Base-by-base conservation (phyloP, 2,888 invertebrate species). In the Dermolepida albohirtum region DNA sequence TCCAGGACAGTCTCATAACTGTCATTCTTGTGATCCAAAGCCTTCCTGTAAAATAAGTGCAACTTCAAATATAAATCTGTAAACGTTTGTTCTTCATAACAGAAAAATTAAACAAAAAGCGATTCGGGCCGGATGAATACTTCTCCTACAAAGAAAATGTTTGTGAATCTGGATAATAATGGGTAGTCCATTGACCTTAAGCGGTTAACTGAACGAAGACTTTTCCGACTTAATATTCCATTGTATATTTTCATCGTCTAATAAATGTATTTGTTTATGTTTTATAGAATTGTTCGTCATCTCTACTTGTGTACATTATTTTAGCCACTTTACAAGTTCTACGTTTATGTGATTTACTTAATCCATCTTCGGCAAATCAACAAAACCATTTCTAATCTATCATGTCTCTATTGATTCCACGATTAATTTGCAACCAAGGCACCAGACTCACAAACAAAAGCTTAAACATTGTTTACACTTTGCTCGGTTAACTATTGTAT, bases 1-100 rank as follows among this genome's bases (percentile, higher is more conserved):
- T 90, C 90, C 85, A 95, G 87, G 82, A 93, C 89, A 77, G 89
- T 90, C 86, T 93, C 93, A 87, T 90, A 94, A 80, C 87, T 89
- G 84, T 90, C 90, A 79, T 90, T 90, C 84, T 90, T 90, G 88
- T 90, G 89, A 86, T 92, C 92, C 87, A 90, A 86, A 73, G 91
- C 90, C 87, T 91, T 91, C 87, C 93, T 92, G 87, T 76, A 83
- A 83, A 62, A 68, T 34, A 69, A 69, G 71, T 74, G 14, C 52
- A 67, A 52, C 57, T 49, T 51, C 64, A 68, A 66, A 67, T 68
- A 54, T 54, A 54, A 54, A 44, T 40, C 39, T 65, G 64, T 51
- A 44, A 41, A 27, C 78, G 79, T 51, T 59, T 62, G 14, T 27
- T 66, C 43, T 50, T 66, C 57, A 51, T 29, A 57, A 64, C 44